A percentile compares a stretch with the other conserved stretches of the same genome.
These are phyloP conservation scores for Quiscalus mexicanus DNA, from an alignment of 2,113 vertebrate genomes.

Conservation along the genomic window DNA sequence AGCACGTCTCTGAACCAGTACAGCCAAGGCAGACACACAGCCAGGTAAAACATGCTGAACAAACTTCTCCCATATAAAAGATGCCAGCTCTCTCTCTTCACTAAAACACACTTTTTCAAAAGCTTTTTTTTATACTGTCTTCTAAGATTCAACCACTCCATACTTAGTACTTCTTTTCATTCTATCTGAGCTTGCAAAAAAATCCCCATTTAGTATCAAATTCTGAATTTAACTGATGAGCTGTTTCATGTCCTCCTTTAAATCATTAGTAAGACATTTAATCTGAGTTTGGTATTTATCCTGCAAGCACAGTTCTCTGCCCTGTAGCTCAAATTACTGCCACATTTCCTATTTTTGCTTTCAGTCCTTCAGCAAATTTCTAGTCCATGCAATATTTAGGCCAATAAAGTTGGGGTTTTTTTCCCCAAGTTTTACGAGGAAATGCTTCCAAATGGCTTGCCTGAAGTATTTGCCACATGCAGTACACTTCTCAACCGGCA, in stretches of 20 bases:
- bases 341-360: conserved; percentile 27
- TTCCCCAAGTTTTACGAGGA: not conserved
- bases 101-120: not conserved
- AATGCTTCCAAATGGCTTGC: conserved; percentile 21
- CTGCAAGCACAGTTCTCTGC: not conserved
- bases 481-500: not conserved
- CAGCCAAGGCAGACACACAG: not conserved
- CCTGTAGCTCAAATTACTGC: conserved; percentile 33
- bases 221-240: not conserved
- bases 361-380: conserved; percentile 17
- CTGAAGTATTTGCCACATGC: not conserved
- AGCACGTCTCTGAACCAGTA: not conserved
- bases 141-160: not conserved
- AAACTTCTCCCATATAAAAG: not conserved
- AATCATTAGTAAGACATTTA: not conserved
- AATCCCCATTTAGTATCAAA: not conserved
- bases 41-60: conserved; percentile 49
- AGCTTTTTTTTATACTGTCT: not conserved
- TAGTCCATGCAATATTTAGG: not conserved
- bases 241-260: not conserved
- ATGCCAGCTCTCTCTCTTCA: not conserved
- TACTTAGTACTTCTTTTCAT: not conserved
- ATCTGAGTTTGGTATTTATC: not conserved
- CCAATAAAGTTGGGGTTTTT: not conserved
- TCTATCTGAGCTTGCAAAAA: not conserved